Conservation (phyloP, 2,888 invertebrate genomes). For the Octodonta nipae region DNA sequence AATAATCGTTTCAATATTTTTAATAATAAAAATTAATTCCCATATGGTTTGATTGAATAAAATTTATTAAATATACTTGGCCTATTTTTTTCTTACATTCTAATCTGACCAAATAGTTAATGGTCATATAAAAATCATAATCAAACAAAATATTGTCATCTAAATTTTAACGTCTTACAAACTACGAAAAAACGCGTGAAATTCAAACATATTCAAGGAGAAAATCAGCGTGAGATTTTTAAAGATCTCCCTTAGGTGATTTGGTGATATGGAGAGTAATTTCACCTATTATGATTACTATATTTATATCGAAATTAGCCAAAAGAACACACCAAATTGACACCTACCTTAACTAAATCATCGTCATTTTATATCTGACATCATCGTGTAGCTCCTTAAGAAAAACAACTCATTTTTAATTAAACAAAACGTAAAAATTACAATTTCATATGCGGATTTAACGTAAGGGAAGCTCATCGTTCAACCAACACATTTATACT, state of each 20-base stretch:
- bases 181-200: no score
- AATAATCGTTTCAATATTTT: background rate
- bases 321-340: no score
- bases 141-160: no score
- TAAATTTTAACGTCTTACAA: no score
- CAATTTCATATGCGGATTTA: constrained; percentile 34
- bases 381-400: constrained; percentile 29
- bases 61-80: constrained; percentile 12
- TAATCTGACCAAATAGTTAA: no score
- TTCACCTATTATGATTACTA: no score
- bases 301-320: no score
- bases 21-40: constrained; percentile 3
- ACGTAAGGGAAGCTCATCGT: constrained; percentile 75
- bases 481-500: constrained; percentile 90
- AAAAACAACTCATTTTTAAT: constrained; percentile 22
- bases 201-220: no score
- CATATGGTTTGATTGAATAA: constrained; percentile 14
- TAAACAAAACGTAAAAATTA: constrained; percentile 24
- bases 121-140: no score
- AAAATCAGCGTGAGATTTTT: no score
- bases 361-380: constrained; percentile 21
- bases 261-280: constrained; percentile 14
- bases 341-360: constrained; percentile 19
- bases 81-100: constrained; percentile 13
- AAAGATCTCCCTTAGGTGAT: background rate